A percentile compares a stretch with the other conserved stretches of the same genome.
These are phyloP conservation scores for Anas georgica DNA, from an alignment of 2,797 vertebrate species.

Conservation along the genomic window DNA sequence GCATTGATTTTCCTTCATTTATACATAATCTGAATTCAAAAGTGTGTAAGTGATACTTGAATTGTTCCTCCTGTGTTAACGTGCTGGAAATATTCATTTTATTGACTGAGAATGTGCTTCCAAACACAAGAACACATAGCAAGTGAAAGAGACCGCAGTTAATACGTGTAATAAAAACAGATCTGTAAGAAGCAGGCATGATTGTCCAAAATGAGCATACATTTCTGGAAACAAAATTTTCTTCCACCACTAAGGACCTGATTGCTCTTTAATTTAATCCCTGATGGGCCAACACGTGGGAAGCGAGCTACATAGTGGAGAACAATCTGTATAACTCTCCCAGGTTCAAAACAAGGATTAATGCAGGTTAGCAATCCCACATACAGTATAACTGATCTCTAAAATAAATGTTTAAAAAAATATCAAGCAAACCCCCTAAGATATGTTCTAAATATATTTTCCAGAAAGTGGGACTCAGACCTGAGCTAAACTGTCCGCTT, in stretches of 20 bases:
- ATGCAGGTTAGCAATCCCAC: neutral
- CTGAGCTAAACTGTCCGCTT: neutral
- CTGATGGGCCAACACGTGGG: neutral
- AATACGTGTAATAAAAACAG: neutral
- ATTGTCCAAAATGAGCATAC: neutral
- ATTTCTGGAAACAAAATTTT: neutral
- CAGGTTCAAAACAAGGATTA: neutral
- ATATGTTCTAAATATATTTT: neutral
- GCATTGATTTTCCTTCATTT: conserved; percentile 35
- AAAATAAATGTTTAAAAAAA: neutral
- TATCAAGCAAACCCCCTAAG: neutral
- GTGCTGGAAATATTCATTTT: neutral
- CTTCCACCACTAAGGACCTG: neutral
- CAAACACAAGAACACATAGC: neutral
- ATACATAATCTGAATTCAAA: neutral
- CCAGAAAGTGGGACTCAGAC: neutral
- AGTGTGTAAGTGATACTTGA: conserved; percentile 25
- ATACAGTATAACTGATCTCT: neutral
- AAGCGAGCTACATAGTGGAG: neutral
- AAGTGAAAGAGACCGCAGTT: neutral
- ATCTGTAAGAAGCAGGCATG: neutral
- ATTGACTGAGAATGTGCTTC: neutral
- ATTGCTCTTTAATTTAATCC: neutral
- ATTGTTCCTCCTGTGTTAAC: neutral
- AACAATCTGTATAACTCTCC: neutral